Evolutionary conservation across 2,888 invertebrate species (phyloP).

Genomic region (Galeopsomyia nigrocyanea): DNA sequence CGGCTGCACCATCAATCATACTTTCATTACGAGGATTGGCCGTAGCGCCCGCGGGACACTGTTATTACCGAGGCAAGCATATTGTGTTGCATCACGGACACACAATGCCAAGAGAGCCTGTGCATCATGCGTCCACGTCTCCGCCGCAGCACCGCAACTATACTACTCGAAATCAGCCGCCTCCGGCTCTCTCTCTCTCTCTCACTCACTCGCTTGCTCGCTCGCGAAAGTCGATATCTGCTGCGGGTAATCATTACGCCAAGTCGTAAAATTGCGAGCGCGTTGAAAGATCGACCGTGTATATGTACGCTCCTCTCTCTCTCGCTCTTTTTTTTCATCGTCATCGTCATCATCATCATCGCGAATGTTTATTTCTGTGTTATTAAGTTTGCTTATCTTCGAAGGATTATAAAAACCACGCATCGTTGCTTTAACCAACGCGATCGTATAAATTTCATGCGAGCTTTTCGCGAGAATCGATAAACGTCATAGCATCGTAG

Average conservation of each 20-base stretch:
- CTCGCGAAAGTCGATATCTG: conserved; percentile 7
- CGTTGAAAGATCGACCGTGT: background rate
- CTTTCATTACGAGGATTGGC: conserved; percentile 68
- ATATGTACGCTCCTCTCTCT: conserved; percentile 43
- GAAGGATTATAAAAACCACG: conserved; percentile 20
- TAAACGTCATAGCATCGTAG: too few species aligned
- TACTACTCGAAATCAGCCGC: conserved; percentile 10
- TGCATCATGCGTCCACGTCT: background rate
- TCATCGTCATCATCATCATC: conserved; percentile 9
- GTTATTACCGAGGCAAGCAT: conserved; percentile 55
- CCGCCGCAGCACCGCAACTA: background rate
- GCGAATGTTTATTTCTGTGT: conserved; percentile 41
- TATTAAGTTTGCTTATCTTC: conserved; percentile 28
- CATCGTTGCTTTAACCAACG: conserved; percentile 31
- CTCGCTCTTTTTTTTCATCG: background rate
- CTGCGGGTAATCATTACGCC: conserved; percentile 34
- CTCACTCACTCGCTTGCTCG: background rate
- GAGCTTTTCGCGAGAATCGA: background rate
- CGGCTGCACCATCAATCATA: conserved; percentile 67
- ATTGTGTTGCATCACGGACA: conserved; percentile 11
- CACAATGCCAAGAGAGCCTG: too few species aligned
- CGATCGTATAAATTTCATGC: background rate
- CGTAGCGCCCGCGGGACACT: conserved; percentile 60
- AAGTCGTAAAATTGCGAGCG: background rate
- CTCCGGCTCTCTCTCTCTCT: background rate